A percentile compares a stretch with the other conserved stretches of the same genome.
Evolutionary conservation across 2,113 vertebrate genomes (phyloP).

Genomic region (Copsychus sechellarum): DNA sequence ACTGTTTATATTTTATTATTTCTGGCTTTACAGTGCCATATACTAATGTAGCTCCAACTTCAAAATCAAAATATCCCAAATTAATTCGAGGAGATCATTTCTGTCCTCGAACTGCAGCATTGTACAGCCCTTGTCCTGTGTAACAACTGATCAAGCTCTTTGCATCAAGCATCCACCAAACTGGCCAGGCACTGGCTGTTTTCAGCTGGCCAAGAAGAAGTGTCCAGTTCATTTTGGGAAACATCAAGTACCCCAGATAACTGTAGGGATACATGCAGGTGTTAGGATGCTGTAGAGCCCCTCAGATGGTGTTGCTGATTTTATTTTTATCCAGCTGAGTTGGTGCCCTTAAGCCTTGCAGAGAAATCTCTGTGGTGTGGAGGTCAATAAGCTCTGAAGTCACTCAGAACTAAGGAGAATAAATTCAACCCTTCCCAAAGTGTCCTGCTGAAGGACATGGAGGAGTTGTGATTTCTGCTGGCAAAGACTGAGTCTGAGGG

Average conservation of each 20-base stretch:
- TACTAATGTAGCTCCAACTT: neutral
- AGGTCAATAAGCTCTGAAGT: neutral
- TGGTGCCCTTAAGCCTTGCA: neutral
- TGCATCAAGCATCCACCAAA: neutral
- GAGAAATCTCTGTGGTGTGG: neutral
- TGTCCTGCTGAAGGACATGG: neutral
- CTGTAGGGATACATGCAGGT: neutral
- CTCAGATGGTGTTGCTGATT: neutral
- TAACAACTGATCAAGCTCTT: neutral
- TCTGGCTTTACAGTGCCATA: neutral
- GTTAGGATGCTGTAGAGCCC: neutral
- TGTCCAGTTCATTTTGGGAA: neutral
- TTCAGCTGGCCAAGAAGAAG: neutral
- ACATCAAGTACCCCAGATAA: neutral
- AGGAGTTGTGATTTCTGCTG: neutral
- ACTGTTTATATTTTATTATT: neutral
- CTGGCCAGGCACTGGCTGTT: neutral
- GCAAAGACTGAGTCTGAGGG: neutral
- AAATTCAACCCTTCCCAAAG: neutral
- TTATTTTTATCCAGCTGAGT: neutral
- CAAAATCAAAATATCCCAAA: neutral
- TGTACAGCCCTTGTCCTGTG: neutral
- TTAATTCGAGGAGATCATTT: constrained; percentile 1
- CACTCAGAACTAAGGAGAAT: neutral
- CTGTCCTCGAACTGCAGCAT: neutral